Evolutionary conservation across 2,888 invertebrate genomes (phyloP), one percentile per base, ranked within the genome.

Genomic region (Horisme vitalbata): DNA sequence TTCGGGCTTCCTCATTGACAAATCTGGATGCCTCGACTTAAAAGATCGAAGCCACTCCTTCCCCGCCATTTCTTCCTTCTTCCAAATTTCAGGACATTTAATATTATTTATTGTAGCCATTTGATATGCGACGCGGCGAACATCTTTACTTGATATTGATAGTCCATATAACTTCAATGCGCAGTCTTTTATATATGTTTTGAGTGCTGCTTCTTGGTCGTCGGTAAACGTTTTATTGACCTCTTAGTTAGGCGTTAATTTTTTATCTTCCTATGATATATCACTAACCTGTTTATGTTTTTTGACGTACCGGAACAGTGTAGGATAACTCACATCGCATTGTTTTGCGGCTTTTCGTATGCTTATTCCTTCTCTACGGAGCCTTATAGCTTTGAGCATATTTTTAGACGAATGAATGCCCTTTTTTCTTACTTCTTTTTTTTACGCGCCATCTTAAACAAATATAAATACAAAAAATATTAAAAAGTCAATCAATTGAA

Each of bases 1-100:
- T 35, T 55, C 55, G 11, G 52, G 48, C 11, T 48, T 54, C 13
- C 44, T 38, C 14, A 30, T 9, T 13, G 38, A 28, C 26, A 38
- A 10, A 9, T 30, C 30, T 1, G 20, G 18, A 26, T 33, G 21
- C 6, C 30, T 28, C 2, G 20, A 13, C 15, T 21, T 37, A 30
- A 30, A 38, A 21, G 23, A 30, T 5, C 38, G 12, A 18, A 30
- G 14, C 30, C 38, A 38, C 10, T 30, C 37, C n/a, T 28, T 28
- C 6, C 37, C 36, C 13, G 37, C 24, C 13, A 24, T 37, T 37
- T 37, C 8, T 23, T 36, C 13, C 8, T 21, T 21, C 8, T 21
- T 8, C 21, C 21, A 21, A 21, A 8, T 7, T 5, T 21, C 7
- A 4, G 21, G 21, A 7, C 5, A 7, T 4, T 4, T 7, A 7